These are phyloP conservation scores for Monochamus saltuarius DNA, from an alignment of 1,140 invertebrate genomes.

Conservation along the genomic window DNA sequence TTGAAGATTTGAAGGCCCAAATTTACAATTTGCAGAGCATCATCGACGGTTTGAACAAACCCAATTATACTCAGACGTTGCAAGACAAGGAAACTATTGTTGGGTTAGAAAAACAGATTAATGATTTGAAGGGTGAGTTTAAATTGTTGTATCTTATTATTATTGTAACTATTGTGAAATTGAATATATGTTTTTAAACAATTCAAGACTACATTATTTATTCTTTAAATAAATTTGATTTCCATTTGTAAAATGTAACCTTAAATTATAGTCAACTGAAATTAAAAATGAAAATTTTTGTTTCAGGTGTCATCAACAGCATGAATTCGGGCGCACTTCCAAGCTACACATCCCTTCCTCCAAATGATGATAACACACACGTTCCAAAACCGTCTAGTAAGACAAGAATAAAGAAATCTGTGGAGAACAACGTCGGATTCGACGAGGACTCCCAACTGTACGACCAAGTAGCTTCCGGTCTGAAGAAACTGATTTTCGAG, in stretches of 20 bases:
- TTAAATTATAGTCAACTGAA: neutral
- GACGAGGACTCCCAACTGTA: neutral
- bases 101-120: conserved; percentile 40
- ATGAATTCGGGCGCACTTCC: conserved; percentile 18
- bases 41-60: conserved; percentile 34
- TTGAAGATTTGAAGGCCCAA: conserved; percentile 36
- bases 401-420: neutral
- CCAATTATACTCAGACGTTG: conserved; percentile 34
- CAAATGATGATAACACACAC: neutral
- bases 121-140: conserved; percentile 31
- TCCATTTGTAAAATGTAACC: too few species aligned
- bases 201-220: too few species aligned
- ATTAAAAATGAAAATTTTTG: neutral
- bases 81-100: conserved; percentile 37
- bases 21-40: conserved; percentile 39
- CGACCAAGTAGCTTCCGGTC: neutral
- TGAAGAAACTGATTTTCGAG: neutral
- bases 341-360: neutral
- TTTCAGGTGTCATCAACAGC: conserved; percentile 33
- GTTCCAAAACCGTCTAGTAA: neutral
- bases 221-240: too few species aligned
- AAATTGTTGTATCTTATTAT: too few species aligned
- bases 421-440: neutral
- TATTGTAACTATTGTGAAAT: too few species aligned
- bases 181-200: neutral